Percentiles rank a stretch among this genome's conserved stretches.
phyloP scores from a whole-genome alignment of 2,113 vertebrate genomes.

The Axis porcinus region DNA sequence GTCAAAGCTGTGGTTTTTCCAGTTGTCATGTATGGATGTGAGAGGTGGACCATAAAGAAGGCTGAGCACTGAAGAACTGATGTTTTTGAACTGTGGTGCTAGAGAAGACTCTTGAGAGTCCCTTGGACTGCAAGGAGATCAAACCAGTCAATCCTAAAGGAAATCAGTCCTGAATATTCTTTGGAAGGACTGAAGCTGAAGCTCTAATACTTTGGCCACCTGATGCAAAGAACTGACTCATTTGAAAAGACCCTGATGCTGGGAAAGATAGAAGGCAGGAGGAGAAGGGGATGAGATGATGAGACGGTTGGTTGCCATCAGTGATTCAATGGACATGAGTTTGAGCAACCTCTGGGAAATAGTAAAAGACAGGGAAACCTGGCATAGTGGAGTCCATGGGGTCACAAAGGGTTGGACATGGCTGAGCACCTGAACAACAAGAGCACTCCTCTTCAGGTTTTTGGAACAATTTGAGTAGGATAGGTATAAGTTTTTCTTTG shows the following conservation, averaged over 20 bases:
- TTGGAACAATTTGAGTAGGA: neutral
- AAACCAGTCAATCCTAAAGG: neutral
- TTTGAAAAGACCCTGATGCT: neutral
- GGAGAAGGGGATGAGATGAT: neutral
- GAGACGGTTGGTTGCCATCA: neutral
- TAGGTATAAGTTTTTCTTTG: neutral
- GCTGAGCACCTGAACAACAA: neutral
- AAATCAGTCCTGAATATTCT: neutral
- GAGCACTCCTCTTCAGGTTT: neutral
- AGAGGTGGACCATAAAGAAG: neutral
- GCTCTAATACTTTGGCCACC: neutral
- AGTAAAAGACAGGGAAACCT: neutral
- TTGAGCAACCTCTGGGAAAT: neutral
- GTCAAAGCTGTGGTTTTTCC: neutral
- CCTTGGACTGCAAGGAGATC: neutral
- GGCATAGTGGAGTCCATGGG: neutral
- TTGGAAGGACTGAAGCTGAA: neutral
- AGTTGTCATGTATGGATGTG: neutral
- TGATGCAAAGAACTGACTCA: neutral
- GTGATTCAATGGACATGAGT: neutral
- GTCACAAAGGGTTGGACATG: rapidly evolving
- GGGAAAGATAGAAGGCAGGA: neutral
- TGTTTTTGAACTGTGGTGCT: neutral
- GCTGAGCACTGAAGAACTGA: neutral
- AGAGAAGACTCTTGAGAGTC: neutral